phyloP scores from a whole-genome alignment of 2,888 invertebrate genomes.

The Sesamia inferens region DNA sequence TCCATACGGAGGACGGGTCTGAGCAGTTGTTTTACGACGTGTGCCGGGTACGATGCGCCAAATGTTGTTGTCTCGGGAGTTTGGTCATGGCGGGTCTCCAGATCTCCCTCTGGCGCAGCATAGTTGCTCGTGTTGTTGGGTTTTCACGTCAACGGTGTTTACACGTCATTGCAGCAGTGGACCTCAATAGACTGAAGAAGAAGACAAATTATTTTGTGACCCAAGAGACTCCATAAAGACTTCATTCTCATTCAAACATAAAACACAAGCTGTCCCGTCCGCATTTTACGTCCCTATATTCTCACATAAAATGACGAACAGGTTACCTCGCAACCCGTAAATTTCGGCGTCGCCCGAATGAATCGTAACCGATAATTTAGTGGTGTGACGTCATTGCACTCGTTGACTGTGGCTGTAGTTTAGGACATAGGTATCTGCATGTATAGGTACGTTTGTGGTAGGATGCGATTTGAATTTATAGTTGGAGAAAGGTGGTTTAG shows the following conservation, averaged over 20 bases:
- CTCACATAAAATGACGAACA: constrained; percentile 76
- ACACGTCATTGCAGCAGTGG: no score
- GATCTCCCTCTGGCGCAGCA: no score
- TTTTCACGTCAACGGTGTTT: no score
- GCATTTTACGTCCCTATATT: constrained; percentile 59
- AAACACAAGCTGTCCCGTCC: not conserved
- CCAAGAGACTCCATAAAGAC: not conserved
- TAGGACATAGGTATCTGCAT: constrained; percentile 1
- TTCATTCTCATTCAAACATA: not conserved
- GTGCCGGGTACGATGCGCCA: no score
- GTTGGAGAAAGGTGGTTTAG: not conserved
- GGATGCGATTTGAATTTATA: not conserved
- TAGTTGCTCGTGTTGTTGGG: no score
- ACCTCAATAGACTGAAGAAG: no score
- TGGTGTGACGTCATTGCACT: constrained; percentile 40
- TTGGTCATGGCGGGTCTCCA: no score
- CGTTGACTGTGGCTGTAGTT: constrained; percentile 9
- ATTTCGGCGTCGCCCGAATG: constrained; percentile 79
- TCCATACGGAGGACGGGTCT: no score
- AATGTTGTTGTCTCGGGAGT: no score
- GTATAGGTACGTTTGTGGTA: not conserved
- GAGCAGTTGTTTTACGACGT: no score
- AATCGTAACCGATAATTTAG: constrained; percentile 84
- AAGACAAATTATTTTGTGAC: not conserved
- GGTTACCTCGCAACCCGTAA: constrained; percentile 79